A percentile compares a stretch with the other conserved stretches of the same genome.
These are phyloP conservation scores for Scaptodrosophila lebanonensis DNA, from an alignment of 1,140 invertebrate species.

Conservation along the genomic window DNA sequence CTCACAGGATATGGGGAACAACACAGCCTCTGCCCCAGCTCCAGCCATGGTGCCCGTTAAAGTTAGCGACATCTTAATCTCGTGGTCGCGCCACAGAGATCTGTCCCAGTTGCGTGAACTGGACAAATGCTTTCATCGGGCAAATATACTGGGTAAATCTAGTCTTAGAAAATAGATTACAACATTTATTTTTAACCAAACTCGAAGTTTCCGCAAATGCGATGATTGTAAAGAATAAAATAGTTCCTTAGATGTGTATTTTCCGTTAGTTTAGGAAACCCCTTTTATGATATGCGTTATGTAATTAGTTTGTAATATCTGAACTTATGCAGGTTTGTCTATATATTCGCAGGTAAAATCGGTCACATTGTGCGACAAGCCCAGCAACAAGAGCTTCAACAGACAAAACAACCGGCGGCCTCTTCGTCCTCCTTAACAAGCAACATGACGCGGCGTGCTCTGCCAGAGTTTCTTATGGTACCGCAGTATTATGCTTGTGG, in stretches of 20 bases:
- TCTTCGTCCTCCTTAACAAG: slow-evolving; percentile 29
- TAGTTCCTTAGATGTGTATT: too few species aligned
- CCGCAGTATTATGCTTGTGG: slow-evolving; percentile 73
- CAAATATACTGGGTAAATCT: slow-evolving; percentile 60
- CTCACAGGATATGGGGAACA: slow-evolving; percentile 31
- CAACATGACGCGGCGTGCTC: slow-evolving; percentile 31
- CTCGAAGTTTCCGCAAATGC: too few species aligned
- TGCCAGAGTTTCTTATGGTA: slow-evolving; percentile 65
- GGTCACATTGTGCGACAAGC: slow-evolving; percentile 65
- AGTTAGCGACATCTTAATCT: slow-evolving; percentile 51
- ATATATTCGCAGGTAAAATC: slow-evolving; percentile 53
- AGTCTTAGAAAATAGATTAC: too few species aligned
- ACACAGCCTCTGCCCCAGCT: slow-evolving; percentile 8
- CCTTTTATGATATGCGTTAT: too few species aligned
- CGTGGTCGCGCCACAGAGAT: slow-evolving; percentile 61
- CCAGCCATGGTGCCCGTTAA: slow-evolving; percentile 55
- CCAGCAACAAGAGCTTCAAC: slow-evolving; percentile 26
- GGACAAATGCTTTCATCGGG: slow-evolving; percentile 59
- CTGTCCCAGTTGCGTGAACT: slow-evolving; percentile 51
- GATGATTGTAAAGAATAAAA: too few species aligned
- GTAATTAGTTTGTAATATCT: too few species aligned
- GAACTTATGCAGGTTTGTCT: too few species aligned
- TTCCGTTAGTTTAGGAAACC: too few species aligned
- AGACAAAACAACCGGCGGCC: slow-evolving; percentile 19
- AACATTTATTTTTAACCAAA: too few species aligned